Percentiles rank a stretch among this genome's conserved stretches.
Evolutionary conservation across 2,113 vertebrate genomes (phyloP).

Genomic region (Pristiophorus japonicus): DNA sequence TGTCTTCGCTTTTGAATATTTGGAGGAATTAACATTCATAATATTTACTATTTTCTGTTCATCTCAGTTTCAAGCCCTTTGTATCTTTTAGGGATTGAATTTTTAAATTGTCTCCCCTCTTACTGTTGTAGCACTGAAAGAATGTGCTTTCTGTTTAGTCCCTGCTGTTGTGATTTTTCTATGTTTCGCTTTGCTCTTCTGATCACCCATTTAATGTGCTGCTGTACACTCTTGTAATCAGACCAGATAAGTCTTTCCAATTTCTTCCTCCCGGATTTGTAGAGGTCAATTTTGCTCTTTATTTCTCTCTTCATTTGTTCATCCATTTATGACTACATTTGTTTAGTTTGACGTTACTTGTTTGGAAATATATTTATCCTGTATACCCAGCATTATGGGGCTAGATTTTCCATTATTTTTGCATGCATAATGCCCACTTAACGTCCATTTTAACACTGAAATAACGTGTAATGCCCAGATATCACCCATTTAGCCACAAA

Average conservation of each 20-base stretch:
- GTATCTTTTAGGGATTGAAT: too few species aligned
- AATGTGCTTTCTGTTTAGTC: background rate
- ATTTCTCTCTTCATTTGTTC: background rate
- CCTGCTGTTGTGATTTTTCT: background rate
- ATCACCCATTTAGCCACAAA: too few species aligned
- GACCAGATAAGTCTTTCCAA: background rate
- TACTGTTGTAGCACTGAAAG: background rate
- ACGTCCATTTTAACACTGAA: too few species aligned
- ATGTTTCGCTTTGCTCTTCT: background rate
- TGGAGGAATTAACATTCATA: background rate
- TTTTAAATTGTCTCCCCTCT: too few species aligned
- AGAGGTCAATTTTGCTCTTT: background rate
- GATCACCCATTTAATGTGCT: background rate
- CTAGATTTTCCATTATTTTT: too few species aligned
- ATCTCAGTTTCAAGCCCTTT: too few species aligned
- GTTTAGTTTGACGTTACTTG: too few species aligned
- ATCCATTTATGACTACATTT: too few species aligned
- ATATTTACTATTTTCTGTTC: background rate
- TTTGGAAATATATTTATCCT: too few species aligned
- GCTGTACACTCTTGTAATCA: background rate
- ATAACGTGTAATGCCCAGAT: too few species aligned
- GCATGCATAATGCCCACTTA: too few species aligned
- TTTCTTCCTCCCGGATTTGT: background rate
- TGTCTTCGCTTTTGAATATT: background rate
- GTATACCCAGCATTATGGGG: too few species aligned